These are phyloP conservation scores for Icerya purchasi DNA, from an alignment of 2,888 invertebrate species.

Conservation along the genomic window DNA sequence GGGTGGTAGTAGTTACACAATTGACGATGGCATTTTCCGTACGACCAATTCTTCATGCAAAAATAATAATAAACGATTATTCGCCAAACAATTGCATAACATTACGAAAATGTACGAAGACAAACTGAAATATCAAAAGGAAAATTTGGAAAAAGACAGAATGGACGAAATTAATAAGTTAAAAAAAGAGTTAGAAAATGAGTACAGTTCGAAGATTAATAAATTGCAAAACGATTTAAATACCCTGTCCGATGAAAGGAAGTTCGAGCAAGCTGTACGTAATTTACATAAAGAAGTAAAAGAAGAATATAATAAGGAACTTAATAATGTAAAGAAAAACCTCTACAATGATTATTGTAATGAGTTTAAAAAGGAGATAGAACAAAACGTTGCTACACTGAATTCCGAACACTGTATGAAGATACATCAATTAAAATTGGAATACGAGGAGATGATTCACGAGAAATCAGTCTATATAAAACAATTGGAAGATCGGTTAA, in stretches of 20 bases:
- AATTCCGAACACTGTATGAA: neutral
- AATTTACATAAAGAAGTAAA: conserved; percentile 3
- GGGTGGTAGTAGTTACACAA: neutral
- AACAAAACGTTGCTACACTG: neutral
- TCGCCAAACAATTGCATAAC: neutral
- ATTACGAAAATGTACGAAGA: neutral
- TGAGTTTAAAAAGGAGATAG: conserved; percentile 1
- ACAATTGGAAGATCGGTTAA: conserved; percentile 2
- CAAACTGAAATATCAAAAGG: neutral
- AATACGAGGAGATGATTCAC: neutral
- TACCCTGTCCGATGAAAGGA: conserved; percentile 2
- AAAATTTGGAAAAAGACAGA: neutral
- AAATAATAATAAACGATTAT: neutral
- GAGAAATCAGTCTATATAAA: neutral
- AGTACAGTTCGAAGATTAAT: conserved; percentile 4
- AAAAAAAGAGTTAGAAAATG: conserved; percentile 1
- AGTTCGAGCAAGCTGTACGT: conserved; percentile 5
- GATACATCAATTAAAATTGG: neutral
- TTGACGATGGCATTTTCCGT: too few species aligned
- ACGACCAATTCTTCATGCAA: neutral
- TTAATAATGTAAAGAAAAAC: conserved; percentile 2
- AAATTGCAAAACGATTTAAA: conserved; percentile 4
- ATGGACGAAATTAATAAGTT: conserved; percentile 3
- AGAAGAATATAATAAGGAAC: conserved; percentile 3
- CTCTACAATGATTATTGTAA: conserved; percentile 3